Conservation (phyloP, 2,888 invertebrate species). For the Blera fallax region DNA sequence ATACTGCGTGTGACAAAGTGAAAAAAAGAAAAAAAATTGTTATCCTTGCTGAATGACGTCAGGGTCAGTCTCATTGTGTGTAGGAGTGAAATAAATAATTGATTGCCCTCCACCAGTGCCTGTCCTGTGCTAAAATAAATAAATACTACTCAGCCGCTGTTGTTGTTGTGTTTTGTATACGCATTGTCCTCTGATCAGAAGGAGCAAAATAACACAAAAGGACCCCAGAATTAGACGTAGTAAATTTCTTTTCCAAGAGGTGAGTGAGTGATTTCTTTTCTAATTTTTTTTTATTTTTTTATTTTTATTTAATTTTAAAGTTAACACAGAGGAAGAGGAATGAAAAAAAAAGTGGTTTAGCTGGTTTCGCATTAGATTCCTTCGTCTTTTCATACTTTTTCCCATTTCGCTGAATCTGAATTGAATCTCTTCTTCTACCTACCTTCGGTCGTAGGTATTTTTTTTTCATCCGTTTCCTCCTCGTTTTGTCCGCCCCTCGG, state of each 20-base stretch:
- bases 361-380: slow-evolving; percentile 46
- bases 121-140: slow-evolving; percentile 23
- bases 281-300: not conserved
- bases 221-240: slow-evolving; percentile 9
- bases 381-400: slow-evolving; percentile 1
- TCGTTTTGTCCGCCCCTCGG: not conserved
- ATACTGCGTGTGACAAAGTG: not conserved
- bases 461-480: not conserved
- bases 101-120: slow-evolving; percentile 26
- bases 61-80: slow-evolving; percentile 11
- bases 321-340: not conserved
- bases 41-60: slow-evolving; percentile 65
- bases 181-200: slow-evolving; percentile 38
- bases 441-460: not conserved
- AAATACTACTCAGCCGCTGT: not conserved
- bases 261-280: slow-evolving; percentile 43
- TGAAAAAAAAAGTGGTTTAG: slow-evolving; percentile 38
- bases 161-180: slow-evolving; percentile 18
- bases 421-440: not conserved
- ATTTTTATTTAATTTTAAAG: not conserved
- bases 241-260: slow-evolving; percentile 29
- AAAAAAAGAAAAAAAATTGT: slow-evolving; percentile 15
- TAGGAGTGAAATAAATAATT: slow-evolving; percentile 52
- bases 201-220: not conserved
- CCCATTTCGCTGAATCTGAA: slow-evolving; percentile 29